These are phyloP conservation scores for Conger conger DNA, from an alignment of 2,113 vertebrate species.

Conservation along the genomic window DNA sequence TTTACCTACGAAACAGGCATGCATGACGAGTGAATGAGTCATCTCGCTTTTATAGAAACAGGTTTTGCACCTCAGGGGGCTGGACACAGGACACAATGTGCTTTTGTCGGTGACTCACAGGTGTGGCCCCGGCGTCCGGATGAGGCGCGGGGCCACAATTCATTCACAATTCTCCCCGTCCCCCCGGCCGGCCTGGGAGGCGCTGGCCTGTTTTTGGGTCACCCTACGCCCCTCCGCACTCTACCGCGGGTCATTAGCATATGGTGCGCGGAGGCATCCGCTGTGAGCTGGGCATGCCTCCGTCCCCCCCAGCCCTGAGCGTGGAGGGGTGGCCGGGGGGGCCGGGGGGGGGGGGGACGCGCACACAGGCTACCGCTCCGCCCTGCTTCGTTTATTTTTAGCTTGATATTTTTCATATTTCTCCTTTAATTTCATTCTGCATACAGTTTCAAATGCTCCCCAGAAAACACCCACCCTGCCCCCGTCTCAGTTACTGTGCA, in stretches of 20 bases:
- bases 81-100: too few species aligned
- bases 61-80: neutral
- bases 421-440: neutral
- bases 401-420: neutral
- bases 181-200: neutral
- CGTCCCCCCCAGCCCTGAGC: too few species aligned
- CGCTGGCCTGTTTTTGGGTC: neutral
- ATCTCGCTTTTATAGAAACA: neutral
- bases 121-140: neutral
- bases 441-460: neutral
- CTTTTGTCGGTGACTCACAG: neutral
- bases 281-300: neutral
- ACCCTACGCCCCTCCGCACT: neutral
- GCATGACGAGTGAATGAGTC: neutral
- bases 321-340: too few species aligned
- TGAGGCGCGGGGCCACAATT: neutral
- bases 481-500: neutral
- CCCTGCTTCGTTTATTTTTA: neutral
- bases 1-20: neutral
- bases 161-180: neutral
- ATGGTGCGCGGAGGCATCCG: neutral
- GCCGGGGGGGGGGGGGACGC: neutral
- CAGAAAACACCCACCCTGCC: neutral
- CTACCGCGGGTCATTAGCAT: conserved; percentile 8
- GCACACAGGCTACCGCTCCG: neutral